Percentiles rank a stretch among this genome's conserved stretches.
These are phyloP conservation scores for Bombus ignitus DNA, from an alignment of 1,140 invertebrate genomes.

Conservation along the genomic window DNA sequence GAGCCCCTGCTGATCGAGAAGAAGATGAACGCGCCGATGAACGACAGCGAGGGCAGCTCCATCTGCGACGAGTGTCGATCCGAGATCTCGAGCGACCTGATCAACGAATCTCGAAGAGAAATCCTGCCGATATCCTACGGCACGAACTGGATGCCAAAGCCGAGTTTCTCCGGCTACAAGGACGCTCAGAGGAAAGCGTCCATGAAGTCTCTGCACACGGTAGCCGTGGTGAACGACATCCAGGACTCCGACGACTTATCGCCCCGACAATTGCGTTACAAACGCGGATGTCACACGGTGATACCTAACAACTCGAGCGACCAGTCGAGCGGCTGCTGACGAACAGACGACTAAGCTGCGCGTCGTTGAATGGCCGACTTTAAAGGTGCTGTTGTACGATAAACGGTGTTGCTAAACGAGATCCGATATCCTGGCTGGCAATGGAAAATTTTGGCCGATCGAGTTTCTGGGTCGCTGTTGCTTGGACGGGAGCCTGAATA, in stretches of 20 bases:
- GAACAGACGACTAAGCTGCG: too few species aligned
- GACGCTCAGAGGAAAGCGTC: constrained; percentile 66
- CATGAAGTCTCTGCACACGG: constrained; percentile 62
- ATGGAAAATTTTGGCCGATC: neutral
- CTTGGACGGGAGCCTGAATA: neutral
- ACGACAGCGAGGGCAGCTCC: constrained; percentile 71
- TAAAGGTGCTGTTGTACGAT: neutral
- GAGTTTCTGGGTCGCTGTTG: neutral
- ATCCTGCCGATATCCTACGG: constrained; percentile 67
- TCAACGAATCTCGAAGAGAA: constrained; percentile 11
- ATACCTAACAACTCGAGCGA: constrained; percentile 71
- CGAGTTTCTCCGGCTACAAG: constrained; percentile 65
- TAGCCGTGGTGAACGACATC: constrained; percentile 48
- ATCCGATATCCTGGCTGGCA: neutral
- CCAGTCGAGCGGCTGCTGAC: constrained; percentile 67
- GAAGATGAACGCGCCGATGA: constrained; percentile 20
- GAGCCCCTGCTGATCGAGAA: neutral
- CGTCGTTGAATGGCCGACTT: neutral
- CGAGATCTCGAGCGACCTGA: constrained; percentile 62
- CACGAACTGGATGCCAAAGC: constrained; percentile 66
- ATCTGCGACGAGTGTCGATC: constrained; percentile 68
- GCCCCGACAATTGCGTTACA: constrained; percentile 52
- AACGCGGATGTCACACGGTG: constrained; percentile 69
- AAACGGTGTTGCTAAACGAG: neutral
- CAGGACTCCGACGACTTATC: constrained; percentile 46